Percentiles rank a stretch among this genome's conserved stretches.
Conservation (phyloP, 2,113 vertebrate genomes). For the Aegithalos caudatus region DNA sequence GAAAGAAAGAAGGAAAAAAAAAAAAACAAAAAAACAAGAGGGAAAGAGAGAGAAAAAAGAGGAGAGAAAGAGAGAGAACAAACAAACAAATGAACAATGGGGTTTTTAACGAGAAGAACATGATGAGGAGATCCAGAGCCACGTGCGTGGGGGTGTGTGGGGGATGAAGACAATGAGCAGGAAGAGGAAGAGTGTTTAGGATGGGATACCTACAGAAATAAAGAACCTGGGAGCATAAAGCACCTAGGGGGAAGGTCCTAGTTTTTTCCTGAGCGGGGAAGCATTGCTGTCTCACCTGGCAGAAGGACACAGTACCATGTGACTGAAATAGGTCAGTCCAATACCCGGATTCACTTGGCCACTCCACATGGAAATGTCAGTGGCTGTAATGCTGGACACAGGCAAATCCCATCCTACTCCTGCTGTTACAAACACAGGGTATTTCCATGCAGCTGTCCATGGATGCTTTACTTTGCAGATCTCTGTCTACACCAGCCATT, state of each 20-base stretch:
- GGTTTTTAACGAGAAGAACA: constrained; percentile 74
- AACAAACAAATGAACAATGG: constrained; percentile 86
- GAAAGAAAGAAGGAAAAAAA: background rate
- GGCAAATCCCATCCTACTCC: background rate
- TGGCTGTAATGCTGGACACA: background rate
- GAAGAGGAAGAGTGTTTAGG: constrained; percentile 66
- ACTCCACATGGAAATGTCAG: background rate
- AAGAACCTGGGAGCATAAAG: constrained; percentile 23
- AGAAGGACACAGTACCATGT: background rate
- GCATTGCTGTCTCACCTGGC: background rate
- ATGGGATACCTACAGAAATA: constrained; percentile 55
- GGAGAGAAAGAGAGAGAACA: constrained; percentile 81
- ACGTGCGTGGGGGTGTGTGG: constrained; percentile 52
- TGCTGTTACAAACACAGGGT: background rate
- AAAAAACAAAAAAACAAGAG: background rate
- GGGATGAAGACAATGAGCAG: constrained; percentile 60
- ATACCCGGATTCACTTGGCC: background rate
- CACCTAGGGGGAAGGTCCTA: background rate
- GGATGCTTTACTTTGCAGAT: background rate
- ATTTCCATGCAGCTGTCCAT: background rate
- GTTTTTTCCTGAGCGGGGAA: background rate
- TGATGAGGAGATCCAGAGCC: constrained; percentile 73
- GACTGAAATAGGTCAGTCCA: background rate
- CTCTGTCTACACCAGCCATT: background rate
- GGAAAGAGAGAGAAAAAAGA: constrained; percentile 71